Evolutionary conservation across 2,888 invertebrate genomes (phyloP).

Genomic region (Mechanitis messenoides): DNA sequence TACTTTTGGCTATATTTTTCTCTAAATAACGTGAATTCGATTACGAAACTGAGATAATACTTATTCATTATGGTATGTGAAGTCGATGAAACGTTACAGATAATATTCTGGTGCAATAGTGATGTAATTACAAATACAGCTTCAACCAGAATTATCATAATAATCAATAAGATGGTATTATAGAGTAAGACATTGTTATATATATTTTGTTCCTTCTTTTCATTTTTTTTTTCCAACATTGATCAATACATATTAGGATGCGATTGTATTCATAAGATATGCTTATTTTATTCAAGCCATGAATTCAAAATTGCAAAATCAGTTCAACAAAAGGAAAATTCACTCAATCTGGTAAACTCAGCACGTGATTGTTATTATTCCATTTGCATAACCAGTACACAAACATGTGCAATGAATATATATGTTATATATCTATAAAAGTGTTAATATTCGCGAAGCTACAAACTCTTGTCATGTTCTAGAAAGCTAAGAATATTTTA

Average conservation of each 20-base stretch:
- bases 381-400: constrained; percentile 35
- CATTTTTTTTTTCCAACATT: no score
- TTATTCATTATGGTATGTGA: constrained; percentile 6
- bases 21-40: constrained; percentile 23
- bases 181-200: no score
- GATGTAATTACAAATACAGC: not conserved
- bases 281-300: constrained; percentile 1
- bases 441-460: constrained; percentile 32
- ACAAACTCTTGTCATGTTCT: constrained; percentile 21
- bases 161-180: no score
- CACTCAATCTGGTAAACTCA: constrained; percentile 28
- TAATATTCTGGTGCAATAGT: not conserved
- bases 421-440: constrained; percentile 20
- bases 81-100: not conserved
- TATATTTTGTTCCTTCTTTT: no score
- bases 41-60: constrained; percentile 26
- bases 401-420: constrained; percentile 21
- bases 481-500: constrained; percentile 16
- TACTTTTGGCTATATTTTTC: constrained; percentile 37
- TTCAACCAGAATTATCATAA: not conserved
- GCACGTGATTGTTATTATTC: constrained; percentile 37
- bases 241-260: no score
- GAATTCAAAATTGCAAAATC: constrained; percentile 15
- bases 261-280: no score
- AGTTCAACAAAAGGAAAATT: constrained; percentile 27